Evolutionary conservation across 1,140 invertebrate species (phyloP), one percentile per base, ranked within the genome.

Genomic region (Chironomus striatipennis): DNA sequence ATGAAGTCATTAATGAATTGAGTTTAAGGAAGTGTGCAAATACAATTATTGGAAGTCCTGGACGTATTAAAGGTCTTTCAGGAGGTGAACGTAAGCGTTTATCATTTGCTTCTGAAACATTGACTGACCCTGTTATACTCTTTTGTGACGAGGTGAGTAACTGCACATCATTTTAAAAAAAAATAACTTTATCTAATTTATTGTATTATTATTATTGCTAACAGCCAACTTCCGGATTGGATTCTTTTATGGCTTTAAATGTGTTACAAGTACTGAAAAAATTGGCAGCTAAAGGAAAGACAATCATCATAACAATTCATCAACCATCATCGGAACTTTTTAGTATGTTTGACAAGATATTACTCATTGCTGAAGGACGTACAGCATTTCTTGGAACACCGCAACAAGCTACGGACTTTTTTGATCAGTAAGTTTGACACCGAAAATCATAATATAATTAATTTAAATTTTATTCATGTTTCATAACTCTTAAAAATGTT

Each of bases 291-390:
- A 91, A 90, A 79, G 94, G 96, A 6, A 96, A 96, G 82, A 98
- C 96, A 0, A 91, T 99, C 57, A 85, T 99, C 21, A 92, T 91
- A 78, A 98, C 96, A 2, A 96, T 99, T 76, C 97, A 98, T 83
- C 97, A 99, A 81, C 97, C 97, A 0, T 96, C 93, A 0, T 97
- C 95, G 0, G 95, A 98, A 81, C 83, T 98, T 0, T 98, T 93
- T 79, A 89, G 91, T 15, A 88, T 98, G 83, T 98, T 99, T 82
- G 93, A 98, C 80, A 93, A 91, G 79, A 85, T 98, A 43, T 84
- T 97, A 0, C 85, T 98, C 12, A 90, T 98, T 89, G 93, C 96
- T 0, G 95, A 98, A 81, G 97, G 97, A 0, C 85, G 93, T 76
- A 90, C 95, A 0, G 96, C 94, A 0, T 98, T 94, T 81, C 86